Evolutionary conservation across 2,797 vertebrate species (phyloP).

Genomic region (Coracias cyanogaster): DNA sequence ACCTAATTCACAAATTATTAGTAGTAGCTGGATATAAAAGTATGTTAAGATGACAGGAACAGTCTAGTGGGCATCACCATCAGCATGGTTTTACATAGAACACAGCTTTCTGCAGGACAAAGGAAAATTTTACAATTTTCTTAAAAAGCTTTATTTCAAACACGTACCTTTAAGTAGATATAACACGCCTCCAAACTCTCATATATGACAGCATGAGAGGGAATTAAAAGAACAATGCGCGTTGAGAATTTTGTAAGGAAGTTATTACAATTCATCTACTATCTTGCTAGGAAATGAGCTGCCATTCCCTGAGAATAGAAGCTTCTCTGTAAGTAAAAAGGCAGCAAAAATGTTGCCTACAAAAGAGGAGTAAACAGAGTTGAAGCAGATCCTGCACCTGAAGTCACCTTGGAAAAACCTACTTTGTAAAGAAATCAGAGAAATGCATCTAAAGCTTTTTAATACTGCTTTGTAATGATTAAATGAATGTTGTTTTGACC

Average conservation of each 20-base stretch:
- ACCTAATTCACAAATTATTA: background rate
- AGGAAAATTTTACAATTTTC: background rate
- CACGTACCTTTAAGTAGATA: background rate
- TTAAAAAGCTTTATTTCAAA: background rate
- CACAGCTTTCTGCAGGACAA: background rate
- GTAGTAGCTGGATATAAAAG: background rate
- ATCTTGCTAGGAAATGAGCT: background rate
- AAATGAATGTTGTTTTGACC: background rate
- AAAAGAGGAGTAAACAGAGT: background rate
- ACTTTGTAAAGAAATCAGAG: background rate
- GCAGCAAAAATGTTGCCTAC: background rate
- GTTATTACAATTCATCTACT: background rate
- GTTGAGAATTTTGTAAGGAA: background rate
- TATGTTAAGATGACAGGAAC: background rate
- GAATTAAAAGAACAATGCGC: background rate
- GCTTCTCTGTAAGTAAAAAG: background rate
- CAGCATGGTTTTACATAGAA: background rate
- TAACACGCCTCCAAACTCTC: background rate
- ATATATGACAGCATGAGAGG: background rate
- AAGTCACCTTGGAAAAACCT: background rate
- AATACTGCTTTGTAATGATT: background rate
- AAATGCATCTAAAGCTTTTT: background rate
- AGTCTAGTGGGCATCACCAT: background rate
- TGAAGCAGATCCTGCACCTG: background rate
- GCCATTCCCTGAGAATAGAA: background rate